A percentile compares a stretch with the other conserved stretches of the same genome.
These are phyloP conservation scores for Hypsopygia costalis DNA, from an alignment of 2,888 invertebrate genomes.

Conservation along the genomic window DNA sequence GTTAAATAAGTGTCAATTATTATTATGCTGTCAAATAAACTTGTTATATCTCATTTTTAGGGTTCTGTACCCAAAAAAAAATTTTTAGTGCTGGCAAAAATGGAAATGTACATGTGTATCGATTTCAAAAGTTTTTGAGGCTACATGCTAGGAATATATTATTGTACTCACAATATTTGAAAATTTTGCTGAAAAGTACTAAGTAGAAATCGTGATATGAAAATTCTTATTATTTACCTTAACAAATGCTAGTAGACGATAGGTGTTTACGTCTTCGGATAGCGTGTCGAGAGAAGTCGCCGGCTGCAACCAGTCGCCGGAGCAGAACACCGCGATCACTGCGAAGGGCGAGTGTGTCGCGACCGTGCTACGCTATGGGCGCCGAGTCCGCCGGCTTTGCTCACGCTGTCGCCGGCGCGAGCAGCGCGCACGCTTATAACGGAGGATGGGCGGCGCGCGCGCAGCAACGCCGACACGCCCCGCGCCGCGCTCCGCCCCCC, in stretches of 20 bases:
- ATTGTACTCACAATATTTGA: no score
- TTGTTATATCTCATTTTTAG: no score
- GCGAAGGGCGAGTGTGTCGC: constrained; percentile 14
- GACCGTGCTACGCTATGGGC: constrained; percentile 17
- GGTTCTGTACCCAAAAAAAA: no score
- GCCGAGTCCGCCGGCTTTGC: constrained; percentile 23
- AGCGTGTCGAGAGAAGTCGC: constrained; percentile 9
- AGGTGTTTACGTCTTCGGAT: constrained; percentile 3
- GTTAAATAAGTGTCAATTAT: no score
- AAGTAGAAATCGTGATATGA: no score
- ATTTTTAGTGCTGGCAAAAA: no score
- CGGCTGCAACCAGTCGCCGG: constrained; percentile 12
- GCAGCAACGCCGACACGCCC: constrained; percentile 48
- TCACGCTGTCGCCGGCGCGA: constrained; percentile 34
- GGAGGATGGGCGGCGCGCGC: constrained; percentile 58
- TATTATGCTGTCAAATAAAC: no score
- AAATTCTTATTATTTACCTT: no score
- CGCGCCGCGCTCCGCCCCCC: constrained; percentile 51
- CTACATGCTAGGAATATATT: no score
- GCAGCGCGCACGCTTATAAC: constrained; percentile 52
- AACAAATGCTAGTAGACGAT: constrained; percentile 5
- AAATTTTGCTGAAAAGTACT: no score
- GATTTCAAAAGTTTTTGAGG: no score
- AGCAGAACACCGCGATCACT: constrained; percentile 12
- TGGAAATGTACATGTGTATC: no score